phyloP scores from a whole-genome alignment of 35 echinoderm and acorn worm genomes.

The Lytechinus pictus region DNA sequence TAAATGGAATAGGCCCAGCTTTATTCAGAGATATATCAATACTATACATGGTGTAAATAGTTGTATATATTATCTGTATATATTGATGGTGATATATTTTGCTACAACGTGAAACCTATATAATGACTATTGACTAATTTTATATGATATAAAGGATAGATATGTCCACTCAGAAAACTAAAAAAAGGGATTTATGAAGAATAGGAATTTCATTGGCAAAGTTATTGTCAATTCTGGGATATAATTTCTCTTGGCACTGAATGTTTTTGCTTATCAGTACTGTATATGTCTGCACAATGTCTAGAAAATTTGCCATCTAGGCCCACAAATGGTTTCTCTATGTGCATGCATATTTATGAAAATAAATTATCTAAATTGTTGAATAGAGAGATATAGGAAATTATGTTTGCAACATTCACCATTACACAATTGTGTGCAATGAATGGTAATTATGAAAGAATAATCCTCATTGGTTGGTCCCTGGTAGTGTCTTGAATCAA shows the following conservation, averaged over 20 bases:
- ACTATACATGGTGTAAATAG: not conserved
- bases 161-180: not conserved
- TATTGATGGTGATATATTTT: not conserved
- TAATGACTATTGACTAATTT: not conserved
- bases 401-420: no score
- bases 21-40: not conserved
- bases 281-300: not conserved
- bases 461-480: no score
- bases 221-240: not conserved
- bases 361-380: no score
- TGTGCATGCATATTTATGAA: not conserved
- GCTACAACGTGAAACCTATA: not conserved
- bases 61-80: slow-evolving; percentile 1
- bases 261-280: not conserved
- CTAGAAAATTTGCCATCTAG: not conserved
- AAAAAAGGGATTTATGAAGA: not conserved
- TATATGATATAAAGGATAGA: not conserved
- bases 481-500: no score
- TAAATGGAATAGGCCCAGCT: not conserved
- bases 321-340: not conserved
- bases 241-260: not conserved
- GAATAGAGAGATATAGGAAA: no score
- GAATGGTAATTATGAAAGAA: no score
- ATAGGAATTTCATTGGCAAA: not conserved
- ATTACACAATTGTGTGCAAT: no score